Conservation (phyloP, 1,140 invertebrate species). For the Drosophila varians region DNA sequence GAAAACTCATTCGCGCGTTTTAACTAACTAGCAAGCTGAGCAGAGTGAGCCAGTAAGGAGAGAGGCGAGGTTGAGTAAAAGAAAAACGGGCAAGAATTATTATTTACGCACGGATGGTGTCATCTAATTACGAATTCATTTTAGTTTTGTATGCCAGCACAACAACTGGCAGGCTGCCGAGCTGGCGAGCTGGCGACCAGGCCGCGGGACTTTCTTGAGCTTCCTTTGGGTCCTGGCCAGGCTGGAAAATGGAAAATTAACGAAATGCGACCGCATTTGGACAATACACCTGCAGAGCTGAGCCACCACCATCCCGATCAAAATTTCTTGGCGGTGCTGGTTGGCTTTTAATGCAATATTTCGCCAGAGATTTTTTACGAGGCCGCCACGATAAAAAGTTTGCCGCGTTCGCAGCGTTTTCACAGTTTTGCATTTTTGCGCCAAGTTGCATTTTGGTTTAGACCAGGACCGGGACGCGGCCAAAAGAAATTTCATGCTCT, state of each 20-base stretch:
- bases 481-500: conserved; percentile 78
- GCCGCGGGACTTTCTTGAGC: conserved; percentile 50
- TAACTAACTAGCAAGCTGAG: conserved; percentile 62
- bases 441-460: conserved; percentile 47
- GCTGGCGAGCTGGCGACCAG: no score
- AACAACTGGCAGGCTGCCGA: conserved; percentile 29
- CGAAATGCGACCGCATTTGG: conserved; percentile 67
- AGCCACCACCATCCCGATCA: conserved; percentile 15
- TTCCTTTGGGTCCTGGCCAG: conserved; percentile 24
- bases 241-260: conserved; percentile 67
- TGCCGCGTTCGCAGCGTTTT: conserved; percentile 69
- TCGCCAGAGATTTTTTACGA: conserved; percentile 46
- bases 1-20: conserved; percentile 80
- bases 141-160: conserved; percentile 70
- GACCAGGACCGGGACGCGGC: conserved; percentile 27
- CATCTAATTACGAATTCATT: conserved; percentile 84
- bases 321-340: conserved; percentile 11
- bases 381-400: conserved; percentile 70
- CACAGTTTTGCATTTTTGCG: conserved; percentile 48
- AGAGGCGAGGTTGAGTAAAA: conserved; percentile 19
- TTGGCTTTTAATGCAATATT: conserved; percentile 75
- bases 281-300: conserved; percentile 68
- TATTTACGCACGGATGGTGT: conserved; percentile 84
- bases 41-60: conserved; percentile 21
- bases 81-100: conserved; percentile 72